Base-by-base conservation (phyloP, 2,888 invertebrate species). In the Oligia fasciuncula region DNA sequence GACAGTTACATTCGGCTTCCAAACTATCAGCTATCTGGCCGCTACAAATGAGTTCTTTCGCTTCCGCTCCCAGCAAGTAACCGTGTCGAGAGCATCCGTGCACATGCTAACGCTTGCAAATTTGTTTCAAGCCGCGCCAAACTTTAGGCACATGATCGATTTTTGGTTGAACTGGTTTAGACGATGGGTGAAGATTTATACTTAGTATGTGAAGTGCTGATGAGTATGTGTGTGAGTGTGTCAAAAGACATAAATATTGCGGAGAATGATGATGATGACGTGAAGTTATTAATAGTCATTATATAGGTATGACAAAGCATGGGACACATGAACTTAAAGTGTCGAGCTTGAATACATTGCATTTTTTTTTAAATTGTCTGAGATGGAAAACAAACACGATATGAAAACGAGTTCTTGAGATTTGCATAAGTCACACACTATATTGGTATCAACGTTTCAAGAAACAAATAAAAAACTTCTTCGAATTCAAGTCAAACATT, bases 21-120 rank as follows among this genome's bases (percentile, higher is more conserved):
- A 57, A 81, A 70, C 69, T 85, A 76, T 71, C 46, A 73, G 69
- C 54, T 76, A 65, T 82, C 60, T 79, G 65, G 73, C 17, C 46
- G 63, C 67, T 72, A 74, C 76, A 85, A 85, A 85, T 85, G 76
- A 83, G 76, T 85, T 85, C 71, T 76, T 84, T 85, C 60, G 70
- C 62, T 76, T 85, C 73, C 79, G 76, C 40, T 69, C 51, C 65
- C 23, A 62, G 60, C 76, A 66, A 76, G 79, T 19, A 77, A 73
- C 79, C 76, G 76, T 85, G 83, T 85, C 80, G 71, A 63, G 68
- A 74, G 74, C 76, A 76, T 76, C 66, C 68, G 85, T 63, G 76
- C 85, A 85, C 76, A 77, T 80, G 86, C 85, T 85, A 74, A 76
- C 83, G 76, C 66, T 76, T 68, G 76, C 73, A 83, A 85, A 85